Conservation (phyloP, 2,888 invertebrate species). For the Hyalella azteca region DNA sequence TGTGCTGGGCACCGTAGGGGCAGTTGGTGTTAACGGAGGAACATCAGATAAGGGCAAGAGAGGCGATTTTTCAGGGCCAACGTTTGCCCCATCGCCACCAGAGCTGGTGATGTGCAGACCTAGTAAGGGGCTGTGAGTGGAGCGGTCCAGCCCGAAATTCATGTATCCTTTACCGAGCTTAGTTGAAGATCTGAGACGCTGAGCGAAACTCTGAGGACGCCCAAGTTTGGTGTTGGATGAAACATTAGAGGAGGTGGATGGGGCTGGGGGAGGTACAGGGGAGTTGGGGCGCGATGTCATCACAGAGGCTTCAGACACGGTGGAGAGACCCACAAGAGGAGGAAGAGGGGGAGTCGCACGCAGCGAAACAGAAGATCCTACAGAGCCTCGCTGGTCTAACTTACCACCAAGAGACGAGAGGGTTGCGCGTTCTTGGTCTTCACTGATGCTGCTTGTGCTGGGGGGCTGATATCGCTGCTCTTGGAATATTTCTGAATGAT, state of each 20-base stretch:
- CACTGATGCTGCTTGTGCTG: constrained; percentile 44
- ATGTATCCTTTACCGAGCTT: constrained; percentile 67
- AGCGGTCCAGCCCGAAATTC: constrained; percentile 50
- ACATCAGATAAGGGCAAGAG: constrained; percentile 50
- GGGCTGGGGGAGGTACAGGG: constrained; percentile 43
- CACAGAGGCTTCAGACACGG: neutral
- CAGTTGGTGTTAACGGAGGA: constrained; percentile 38
- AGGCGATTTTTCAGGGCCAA: constrained; percentile 56
- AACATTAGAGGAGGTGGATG: constrained; percentile 1
- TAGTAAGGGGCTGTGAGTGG: constrained; percentile 51
- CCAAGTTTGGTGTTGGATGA: constrained; percentile 56
- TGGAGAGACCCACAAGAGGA: constrained; percentile 1
- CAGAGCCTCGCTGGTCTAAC: constrained; percentile 53
- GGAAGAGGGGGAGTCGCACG: constrained; percentile 51
- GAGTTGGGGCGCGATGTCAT: constrained; percentile 18
- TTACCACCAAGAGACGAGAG: constrained; percentile 55
- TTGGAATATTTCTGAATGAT: constrained; percentile 1
- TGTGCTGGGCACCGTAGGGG: constrained; percentile 62
- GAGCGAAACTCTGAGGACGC: constrained; percentile 86
- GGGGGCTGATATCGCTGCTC: constrained; percentile 6
- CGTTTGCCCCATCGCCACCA: constrained; percentile 57
- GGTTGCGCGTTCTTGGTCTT: constrained; percentile 54
- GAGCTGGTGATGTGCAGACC: constrained; percentile 54
- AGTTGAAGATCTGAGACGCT: constrained; percentile 82
- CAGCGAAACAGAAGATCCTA: constrained; percentile 55